A percentile compares a stretch with the other conserved stretches of the same genome.
These are phyloP conservation scores for Nesospiza acunhae DNA, from an alignment of 2,113 vertebrate genomes.

Conservation along the genomic window DNA sequence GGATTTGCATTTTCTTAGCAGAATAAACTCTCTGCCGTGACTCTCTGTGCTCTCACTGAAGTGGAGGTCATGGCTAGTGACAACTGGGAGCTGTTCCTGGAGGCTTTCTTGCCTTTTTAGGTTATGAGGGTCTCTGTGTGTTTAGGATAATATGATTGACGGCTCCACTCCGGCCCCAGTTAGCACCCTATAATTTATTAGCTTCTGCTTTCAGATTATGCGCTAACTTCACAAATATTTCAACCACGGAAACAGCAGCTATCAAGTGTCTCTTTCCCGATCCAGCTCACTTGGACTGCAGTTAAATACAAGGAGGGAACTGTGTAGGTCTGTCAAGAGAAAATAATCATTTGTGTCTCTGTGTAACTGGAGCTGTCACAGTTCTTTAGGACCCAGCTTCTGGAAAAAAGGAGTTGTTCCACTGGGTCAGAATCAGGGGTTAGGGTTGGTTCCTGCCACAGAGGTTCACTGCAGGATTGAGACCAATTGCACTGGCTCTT, in stretches of 20 bases:
- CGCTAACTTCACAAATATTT: slow-evolving; percentile 89
- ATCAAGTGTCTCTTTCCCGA: slow-evolving; percentile 80
- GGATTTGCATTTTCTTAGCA: slow-evolving; percentile 50
- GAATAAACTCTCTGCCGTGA: slow-evolving; percentile 37
- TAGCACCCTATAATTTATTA: slow-evolving; percentile 89
- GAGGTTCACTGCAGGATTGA: neutral
- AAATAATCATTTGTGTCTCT: slow-evolving; percentile 76
- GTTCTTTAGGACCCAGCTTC: neutral
- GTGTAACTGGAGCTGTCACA: slow-evolving; percentile 10
- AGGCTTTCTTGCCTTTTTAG: slow-evolving; percentile 84
- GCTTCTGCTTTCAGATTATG: slow-evolving; percentile 88
- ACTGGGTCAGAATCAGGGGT: neutral
- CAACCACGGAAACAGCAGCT: slow-evolving; percentile 83
- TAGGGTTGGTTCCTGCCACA: neutral
- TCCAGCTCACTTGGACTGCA: slow-evolving; percentile 70
- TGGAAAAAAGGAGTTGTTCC: neutral
- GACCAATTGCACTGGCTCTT: neutral
- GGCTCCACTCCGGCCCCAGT: slow-evolving; percentile 82
- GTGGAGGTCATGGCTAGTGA: slow-evolving; percentile 77
- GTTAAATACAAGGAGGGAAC: slow-evolving; percentile 71
- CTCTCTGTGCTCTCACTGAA: slow-evolving; percentile 42
- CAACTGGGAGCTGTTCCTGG: slow-evolving; percentile 78
- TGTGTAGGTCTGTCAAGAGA: slow-evolving; percentile 74
- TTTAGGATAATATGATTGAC: slow-evolving; percentile 83
- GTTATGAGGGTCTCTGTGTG: slow-evolving; percentile 82